These are phyloP conservation scores for cat (Felis catus) DNA, from an alignment of 2,113 vertebrate genomes.

Conservation along the genomic window DNA sequence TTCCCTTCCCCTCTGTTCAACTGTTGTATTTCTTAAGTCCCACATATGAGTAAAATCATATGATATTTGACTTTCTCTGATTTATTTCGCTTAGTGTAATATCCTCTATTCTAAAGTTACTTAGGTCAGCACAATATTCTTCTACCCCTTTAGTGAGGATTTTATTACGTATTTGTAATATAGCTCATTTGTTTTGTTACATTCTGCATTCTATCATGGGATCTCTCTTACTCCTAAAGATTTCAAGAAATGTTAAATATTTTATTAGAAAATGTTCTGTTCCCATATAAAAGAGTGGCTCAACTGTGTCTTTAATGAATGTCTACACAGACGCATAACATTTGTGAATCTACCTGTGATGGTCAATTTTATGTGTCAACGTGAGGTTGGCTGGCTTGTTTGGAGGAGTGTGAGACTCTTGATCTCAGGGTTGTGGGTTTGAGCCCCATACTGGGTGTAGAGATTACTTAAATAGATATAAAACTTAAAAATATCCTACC, in stretches of 20 bases:
- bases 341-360: neutral
- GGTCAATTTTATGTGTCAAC: neutral
- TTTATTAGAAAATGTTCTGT: neutral
- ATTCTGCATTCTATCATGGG: neutral
- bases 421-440: neutral
- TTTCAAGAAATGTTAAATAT: neutral
- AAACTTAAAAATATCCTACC: neutral
- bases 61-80: too few relatives aligned
- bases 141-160: neutral
- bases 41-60: too few relatives aligned
- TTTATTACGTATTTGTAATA: neutral
- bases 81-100: too few relatives aligned
- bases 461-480: neutral
- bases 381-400: neutral
- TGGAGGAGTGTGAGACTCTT: neutral
- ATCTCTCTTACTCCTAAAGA: neutral
- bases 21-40: too few relatives aligned
- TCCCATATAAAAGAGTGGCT: neutral
- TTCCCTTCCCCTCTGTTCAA: too few relatives aligned
- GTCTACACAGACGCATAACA: neutral
- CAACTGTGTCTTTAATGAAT: neutral
- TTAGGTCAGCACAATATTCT: neutral
- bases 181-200: neutral
- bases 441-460: neutral
- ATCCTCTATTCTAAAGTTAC: neutral